phyloP scores from a whole-genome alignment of 2,113 vertebrate genomes.

The Nanger granti region DNA sequence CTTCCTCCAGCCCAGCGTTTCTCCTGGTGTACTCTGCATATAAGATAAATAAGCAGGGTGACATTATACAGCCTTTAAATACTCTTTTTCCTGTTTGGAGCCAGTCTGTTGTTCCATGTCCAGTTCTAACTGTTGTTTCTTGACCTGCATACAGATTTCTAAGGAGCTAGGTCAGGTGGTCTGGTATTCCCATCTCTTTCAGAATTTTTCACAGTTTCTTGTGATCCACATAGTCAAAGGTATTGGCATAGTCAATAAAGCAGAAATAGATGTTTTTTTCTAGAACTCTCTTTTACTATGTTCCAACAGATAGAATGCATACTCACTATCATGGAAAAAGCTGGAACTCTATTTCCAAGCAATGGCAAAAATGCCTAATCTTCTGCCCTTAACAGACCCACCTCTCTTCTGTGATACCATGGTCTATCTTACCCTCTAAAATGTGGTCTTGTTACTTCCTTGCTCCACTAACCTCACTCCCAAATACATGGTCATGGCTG shows the following conservation, averaged over 20 bases:
- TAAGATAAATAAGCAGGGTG: not conserved
- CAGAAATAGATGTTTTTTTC: not conserved
- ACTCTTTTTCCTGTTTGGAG: not conserved
- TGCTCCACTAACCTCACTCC: not conserved
- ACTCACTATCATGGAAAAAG: not conserved
- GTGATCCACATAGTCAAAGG: not conserved
- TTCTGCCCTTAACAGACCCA: not conserved
- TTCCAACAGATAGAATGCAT: not conserved
- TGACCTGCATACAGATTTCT: not conserved
- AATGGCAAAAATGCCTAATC: not conserved
- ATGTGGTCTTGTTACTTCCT: not conserved
- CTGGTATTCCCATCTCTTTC: not conserved
- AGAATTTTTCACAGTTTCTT: not conserved
- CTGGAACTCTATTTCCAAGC: not conserved
- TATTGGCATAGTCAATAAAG: not conserved
- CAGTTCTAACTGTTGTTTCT: not conserved
- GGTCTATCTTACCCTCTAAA: not conserved
- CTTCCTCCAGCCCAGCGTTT: not conserved
- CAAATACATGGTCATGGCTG: not conserved
- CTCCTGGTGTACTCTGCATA: not conserved
- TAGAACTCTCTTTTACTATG: not conserved
- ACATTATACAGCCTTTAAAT: accelerated
- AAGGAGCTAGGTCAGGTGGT: not conserved
- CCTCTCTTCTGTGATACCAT: accelerated
- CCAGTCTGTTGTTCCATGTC: not conserved